A percentile compares a stretch with the other conserved stretches of the same genome.
Conservation (phyloP, 53 echinoderm and acorn worm species). For the Mesocentrotus franciscanus region DNA sequence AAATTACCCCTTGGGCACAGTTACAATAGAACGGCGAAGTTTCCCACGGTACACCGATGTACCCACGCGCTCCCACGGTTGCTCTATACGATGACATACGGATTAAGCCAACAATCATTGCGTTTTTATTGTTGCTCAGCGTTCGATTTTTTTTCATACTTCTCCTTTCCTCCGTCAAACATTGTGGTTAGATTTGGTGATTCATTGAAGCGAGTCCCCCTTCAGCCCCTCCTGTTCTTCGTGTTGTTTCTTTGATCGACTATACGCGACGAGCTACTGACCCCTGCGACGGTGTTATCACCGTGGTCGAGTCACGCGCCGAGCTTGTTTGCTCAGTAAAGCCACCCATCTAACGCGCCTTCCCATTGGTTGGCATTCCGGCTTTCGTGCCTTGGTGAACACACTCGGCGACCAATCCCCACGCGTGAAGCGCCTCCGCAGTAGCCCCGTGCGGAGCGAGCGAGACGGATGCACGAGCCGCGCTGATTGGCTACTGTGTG, state of each 20-base stretch:
- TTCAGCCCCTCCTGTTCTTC: not conserved
- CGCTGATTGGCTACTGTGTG: slow-evolving; percentile 64
- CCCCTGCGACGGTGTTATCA: slow-evolving; percentile 27
- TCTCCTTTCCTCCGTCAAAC: slow-evolving; percentile 37
- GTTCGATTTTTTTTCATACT: slow-evolving; percentile 56
- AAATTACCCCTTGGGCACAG: slow-evolving; percentile 55
- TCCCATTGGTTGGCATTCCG: slow-evolving; percentile 26
- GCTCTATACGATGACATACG: slow-evolving; percentile 36
- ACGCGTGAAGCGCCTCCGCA: slow-evolving; percentile 3
- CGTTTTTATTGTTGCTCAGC: slow-evolving; percentile 51
- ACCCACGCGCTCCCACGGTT: slow-evolving; percentile 69
- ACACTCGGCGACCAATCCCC: slow-evolving; percentile 46
- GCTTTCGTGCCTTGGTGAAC: not conserved
- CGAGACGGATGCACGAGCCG: slow-evolving; percentile 33
- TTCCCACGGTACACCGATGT: slow-evolving; percentile 57
- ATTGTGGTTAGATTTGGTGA: slow-evolving; percentile 50
- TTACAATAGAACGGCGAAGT: slow-evolving; percentile 54
- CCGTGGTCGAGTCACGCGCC: slow-evolving; percentile 55
- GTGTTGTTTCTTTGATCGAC: not conserved
- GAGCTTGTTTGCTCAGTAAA: slow-evolving; percentile 55
- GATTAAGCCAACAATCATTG: slow-evolving; percentile 68
- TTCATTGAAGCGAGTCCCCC: slow-evolving; percentile 47
- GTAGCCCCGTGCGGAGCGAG: not conserved
- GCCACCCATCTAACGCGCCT: slow-evolving; percentile 37
- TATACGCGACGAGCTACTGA: slow-evolving; percentile 9